phyloP scores from a whole-genome alignment of 2,797 vertebrate genomes.

The Peromyscus nudipes region DNA sequence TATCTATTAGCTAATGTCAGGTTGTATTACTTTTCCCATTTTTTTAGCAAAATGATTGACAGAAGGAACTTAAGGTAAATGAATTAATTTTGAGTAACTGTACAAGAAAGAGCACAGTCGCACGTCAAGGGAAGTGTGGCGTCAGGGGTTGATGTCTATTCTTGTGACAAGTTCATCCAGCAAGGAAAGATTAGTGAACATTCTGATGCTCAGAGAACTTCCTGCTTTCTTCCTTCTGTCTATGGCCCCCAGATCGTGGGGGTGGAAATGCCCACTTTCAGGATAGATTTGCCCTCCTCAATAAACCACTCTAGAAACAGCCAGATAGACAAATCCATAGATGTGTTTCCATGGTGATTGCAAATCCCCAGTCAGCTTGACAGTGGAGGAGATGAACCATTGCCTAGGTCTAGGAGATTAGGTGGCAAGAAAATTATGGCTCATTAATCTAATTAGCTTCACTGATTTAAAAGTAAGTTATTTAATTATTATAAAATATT shows the following conservation, averaged over 20 bases:
- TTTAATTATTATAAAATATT: background rate
- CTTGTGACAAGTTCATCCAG: background rate
- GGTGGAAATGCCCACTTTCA: background rate
- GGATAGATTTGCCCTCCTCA: background rate
- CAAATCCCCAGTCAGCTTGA: background rate
- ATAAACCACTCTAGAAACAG: background rate
- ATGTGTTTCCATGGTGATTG: background rate
- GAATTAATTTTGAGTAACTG: background rate
- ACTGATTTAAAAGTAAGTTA: background rate
- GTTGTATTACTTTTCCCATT: background rate
- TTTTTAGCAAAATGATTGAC: background rate
- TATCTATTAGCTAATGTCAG: background rate
- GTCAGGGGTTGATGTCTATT: background rate
- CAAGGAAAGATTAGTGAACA: background rate
- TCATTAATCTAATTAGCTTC: background rate
- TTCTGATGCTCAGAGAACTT: background rate
- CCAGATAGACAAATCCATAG: background rate
- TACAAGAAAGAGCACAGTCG: background rate
- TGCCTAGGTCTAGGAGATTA: background rate
- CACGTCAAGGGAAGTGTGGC: too few relatives aligned
- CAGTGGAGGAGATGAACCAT: background rate
- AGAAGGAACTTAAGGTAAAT: background rate
- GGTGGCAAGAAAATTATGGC: background rate
- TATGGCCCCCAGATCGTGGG: fast-evolving
- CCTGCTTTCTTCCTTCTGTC: background rate